Base-by-base conservation (phyloP, 2,113 vertebrate genomes). In the Isurus oxyrinchus region DNA sequence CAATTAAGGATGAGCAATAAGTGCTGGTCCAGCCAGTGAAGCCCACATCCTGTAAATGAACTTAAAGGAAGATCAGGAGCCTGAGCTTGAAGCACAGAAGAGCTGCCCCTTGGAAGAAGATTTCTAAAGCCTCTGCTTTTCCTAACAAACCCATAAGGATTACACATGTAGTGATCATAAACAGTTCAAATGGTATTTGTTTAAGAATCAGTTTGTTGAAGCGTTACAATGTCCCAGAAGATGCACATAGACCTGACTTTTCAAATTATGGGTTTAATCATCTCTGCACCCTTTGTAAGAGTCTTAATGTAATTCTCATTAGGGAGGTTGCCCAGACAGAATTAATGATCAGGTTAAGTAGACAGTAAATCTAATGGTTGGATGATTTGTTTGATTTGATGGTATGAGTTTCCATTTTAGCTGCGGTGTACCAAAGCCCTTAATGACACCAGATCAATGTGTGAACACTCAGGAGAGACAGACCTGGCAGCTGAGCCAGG, bases 291-390 rank as follows among this genome's bases (percentile, higher is more conserved):
- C 57, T 40, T 94, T 94, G 90, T 63, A 63, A 63, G 59, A 66
- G 59, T 66, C 59, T 23, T 94, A n/a, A 63, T 63, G 44, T 63
- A n/a, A 94, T 63, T 94, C 35, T 94, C 90, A 63, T 94, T 63
- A 94, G 66, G 59, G 59, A 94, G 90, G 44, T 94, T 63, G 59
- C 59, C 90, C 90, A n/a, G 59, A 63, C 90, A 94, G 59, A 94
- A 49, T 94, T 94, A 94, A 94, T 63, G 59, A 94, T 94, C 59
- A n/a, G 90, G 59, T 49, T 16, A 40, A 94, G 59, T 59, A 94
- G 35, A 35, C 90, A n/a, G 61, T 94, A 61, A 94, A 40, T 63
- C 57, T 66, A 94, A 63, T 19, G 23, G 59, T 94, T 7, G 40
- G 59, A 40, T 61, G 21, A n/a, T 93, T 61, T 40, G 90, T 63